Conservation (phyloP, 2,888 invertebrate species). For the Eremobia ochroleuca region DNA sequence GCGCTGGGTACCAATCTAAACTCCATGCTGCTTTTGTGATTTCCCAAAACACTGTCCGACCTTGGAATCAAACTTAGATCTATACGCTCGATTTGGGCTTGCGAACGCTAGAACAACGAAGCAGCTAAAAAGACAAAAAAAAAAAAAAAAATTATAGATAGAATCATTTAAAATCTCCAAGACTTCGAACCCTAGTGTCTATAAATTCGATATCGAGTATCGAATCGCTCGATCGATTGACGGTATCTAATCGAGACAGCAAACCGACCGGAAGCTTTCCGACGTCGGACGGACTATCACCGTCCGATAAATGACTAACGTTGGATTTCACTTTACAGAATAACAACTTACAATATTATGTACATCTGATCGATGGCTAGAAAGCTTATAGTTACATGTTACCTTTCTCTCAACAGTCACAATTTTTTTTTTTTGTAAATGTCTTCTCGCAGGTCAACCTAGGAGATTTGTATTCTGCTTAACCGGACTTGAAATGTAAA, state of each 20-base stretch:
- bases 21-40: not conserved
- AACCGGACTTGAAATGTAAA: not conserved
- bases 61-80: not conserved
- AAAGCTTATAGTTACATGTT: slow-evolving; percentile 38
- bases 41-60: not conserved
- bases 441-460: not conserved
- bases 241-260: slow-evolving; percentile 73
- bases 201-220: slow-evolving; percentile 54
- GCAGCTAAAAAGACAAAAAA: not conserved
- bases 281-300: slow-evolving; percentile 68
- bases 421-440: not conserved
- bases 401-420: slow-evolving; percentile 41
- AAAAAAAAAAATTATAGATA: not conserved
- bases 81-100: no score
- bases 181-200: slow-evolving; percentile 1
- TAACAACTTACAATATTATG: slow-evolving; percentile 15
- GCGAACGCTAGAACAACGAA: not conserved
- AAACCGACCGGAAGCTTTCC: slow-evolving; percentile 77
- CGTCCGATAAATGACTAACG: slow-evolving; percentile 63
- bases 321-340: slow-evolving; percentile 54
- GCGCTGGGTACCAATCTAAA: not conserved
- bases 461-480: not conserved
- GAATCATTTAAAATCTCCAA: not conserved
- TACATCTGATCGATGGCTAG: slow-evolving; percentile 34
- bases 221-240: slow-evolving; percentile 63